Evolutionary conservation across 2,113 vertebrate genomes (phyloP), one percentile per base, ranked within the genome.

Genomic region (Pitta sordida): DNA sequence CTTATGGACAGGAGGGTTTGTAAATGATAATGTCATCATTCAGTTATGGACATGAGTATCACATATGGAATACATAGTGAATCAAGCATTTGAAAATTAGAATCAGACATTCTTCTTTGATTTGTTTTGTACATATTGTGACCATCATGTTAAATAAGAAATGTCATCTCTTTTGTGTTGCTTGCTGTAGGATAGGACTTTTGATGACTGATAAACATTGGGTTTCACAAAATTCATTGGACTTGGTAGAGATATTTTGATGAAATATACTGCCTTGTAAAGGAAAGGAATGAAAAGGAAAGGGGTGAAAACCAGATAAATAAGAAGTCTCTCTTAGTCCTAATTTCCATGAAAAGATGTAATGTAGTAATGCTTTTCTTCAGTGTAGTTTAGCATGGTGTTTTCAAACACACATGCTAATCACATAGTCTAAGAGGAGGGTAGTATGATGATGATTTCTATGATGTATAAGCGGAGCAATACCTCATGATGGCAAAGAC

Each of bases 401-500:
- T 64, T 86, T 86, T 83, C 64, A 69, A 73, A 39, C 15, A 64
- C 41, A 60, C 14, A 37, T 18, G 4, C 43, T 44, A 44, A 44
- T 44, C 43, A 63, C 32, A 63, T 5, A 64, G 22, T 22, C 48
- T 34, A 48, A 44, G 48, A 87, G 69, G 64, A 81, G 16, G 32
- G 52, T 10, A 51, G 15, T 20, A 34, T 43, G 21, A 37, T 74
- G 37, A 30, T 21, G 3, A 44, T 89, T 89, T 75, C 53, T 12
- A 16, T 0, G 1, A 32, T 30, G 8, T 59, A 37, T 34, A 7
- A 20, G 32, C 16, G 24, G 22, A 91, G 6, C 0, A 2, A 70
- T 39, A 77, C 37, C 11, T 27, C 67, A 4, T 51, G 12, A 62
- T 1, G 3, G 5, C 23, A 78, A n/a, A 83, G 51, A 77, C 29